A percentile compares a stretch with the other conserved stretches of the same genome.
Conservation (phyloP, 2,113 vertebrate species). For the Nyctibius bracteatus region DNA sequence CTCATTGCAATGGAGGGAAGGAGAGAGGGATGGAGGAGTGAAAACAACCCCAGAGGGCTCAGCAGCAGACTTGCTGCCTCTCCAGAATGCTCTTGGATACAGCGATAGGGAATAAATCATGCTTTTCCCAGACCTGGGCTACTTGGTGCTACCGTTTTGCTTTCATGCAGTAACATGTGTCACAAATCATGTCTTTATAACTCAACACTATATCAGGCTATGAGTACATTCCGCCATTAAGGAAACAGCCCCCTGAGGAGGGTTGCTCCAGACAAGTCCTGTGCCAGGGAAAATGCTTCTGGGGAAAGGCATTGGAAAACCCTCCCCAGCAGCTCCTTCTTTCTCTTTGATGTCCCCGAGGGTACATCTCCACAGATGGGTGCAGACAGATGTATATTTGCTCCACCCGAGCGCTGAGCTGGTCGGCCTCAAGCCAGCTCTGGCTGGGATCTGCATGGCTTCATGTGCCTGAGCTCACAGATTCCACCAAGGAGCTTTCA, state of each 20-base stretch:
- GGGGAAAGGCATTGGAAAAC: not conserved
- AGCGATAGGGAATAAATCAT: not conserved
- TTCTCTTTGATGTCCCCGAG: not conserved
- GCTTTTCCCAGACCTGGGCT: not conserved
- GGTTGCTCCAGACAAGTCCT: not conserved
- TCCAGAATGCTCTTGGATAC: not conserved
- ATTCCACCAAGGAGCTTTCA: not conserved
- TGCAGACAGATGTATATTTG: not conserved
- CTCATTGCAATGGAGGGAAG: not conserved
- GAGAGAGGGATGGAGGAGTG: not conserved
- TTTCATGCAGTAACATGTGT: not conserved
- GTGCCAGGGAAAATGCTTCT: not conserved
- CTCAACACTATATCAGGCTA: not conserved
- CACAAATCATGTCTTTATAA: not conserved
- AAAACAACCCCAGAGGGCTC: not conserved
- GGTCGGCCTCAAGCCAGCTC: not conserved
- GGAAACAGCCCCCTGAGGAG: not conserved
- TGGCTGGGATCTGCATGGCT: not conserved
- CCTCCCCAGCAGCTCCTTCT: not conserved
- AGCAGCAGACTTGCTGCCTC: not conserved
- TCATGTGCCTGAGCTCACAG: not conserved
- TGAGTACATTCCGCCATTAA: not conserved
- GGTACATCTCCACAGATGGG: rapidly evolving
- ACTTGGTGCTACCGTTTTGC: not conserved
- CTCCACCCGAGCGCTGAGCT: not conserved